A percentile compares a stretch with the other conserved stretches of the same genome.
Conservation (phyloP, 2,113 vertebrate species). For the Sialia sialis region DNA sequence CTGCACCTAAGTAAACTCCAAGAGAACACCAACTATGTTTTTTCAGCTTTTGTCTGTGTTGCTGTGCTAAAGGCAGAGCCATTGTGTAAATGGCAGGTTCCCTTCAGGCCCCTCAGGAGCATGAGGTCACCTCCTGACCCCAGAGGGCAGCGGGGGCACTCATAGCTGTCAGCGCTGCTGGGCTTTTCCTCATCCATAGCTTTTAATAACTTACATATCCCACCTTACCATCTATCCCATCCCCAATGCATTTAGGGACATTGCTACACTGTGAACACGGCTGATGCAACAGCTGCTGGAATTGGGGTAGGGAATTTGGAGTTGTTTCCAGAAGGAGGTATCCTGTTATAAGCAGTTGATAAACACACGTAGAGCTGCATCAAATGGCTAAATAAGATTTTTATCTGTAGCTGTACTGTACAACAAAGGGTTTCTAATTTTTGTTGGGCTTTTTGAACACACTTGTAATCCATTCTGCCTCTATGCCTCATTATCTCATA, state of each 20-base stretch:
- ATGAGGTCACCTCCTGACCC: slow-evolving; percentile 35
- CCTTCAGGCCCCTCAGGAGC: neutral
- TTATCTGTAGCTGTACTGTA: neutral
- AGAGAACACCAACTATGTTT: slow-evolving; percentile 10
- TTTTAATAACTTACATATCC: neutral
- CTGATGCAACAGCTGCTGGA: neutral
- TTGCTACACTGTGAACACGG: neutral
- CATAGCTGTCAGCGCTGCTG: neutral
- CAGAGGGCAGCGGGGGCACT: neutral
- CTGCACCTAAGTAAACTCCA: slow-evolving; percentile 11
- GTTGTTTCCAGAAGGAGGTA: neutral
- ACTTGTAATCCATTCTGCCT: neutral
- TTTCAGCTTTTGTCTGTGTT: slow-evolving; percentile 44
- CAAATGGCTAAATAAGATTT: neutral
- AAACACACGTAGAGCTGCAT: neutral
- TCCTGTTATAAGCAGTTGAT: neutral
- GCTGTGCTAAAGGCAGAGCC: neutral
- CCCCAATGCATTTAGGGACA: accelerated
- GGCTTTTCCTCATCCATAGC: neutral
- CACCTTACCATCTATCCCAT: neutral
- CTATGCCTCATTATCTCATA: neutral
- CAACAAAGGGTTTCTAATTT: neutral
- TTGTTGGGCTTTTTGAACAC: neutral
- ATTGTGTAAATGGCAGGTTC: slow-evolving; percentile 20
- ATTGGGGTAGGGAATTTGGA: neutral